Base-by-base conservation (phyloP, 2,888 invertebrate species). In the Deilephila elpenor region DNA sequence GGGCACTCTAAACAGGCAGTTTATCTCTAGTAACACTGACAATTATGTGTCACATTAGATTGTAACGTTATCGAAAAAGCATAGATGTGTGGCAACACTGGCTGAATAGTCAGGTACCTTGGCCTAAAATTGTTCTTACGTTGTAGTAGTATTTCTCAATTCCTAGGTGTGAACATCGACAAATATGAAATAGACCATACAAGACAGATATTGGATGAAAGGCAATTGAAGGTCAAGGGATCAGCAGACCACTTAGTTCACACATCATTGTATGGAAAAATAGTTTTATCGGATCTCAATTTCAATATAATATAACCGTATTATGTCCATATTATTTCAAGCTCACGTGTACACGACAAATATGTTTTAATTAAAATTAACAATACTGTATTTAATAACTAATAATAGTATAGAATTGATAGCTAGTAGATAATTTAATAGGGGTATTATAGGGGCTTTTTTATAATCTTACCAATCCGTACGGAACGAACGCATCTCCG, bases 401-500 rank as follows among this genome's bases (percentile, higher is more conserved):
- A 88, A 88, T 83, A 79, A 83, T 92, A 92, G 88, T 83, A 88
- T 92, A 91, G 89, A 88, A 91, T 86, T 87, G 84, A 89, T 91
- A 91, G 89, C 80, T 89, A 88, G 86, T 92, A 93, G 93, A 86
- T 91, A 91, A 92, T 91, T 90, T 86, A 89, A 90, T 92, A 93
- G 92, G 89, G 84, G 86, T 89, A 88, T 87, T 87, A 84, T 91
- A 90, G 88, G 90, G 89, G 91, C 89, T 90, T 93, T 89, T 91
- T 90, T 77, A 77, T 77, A 78, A 78, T 76, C 76, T 64, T 78
- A 76, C 74, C 75, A 75, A 75, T 25, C 37, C 72, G 51, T 51
- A 51, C 67, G 67, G 67, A 67, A 51, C 44, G 67, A 67, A 67
- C 17, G 51, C 29, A 17, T 67, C 44, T 67, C 51, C 25, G 67